Percentiles rank a stretch among this genome's conserved stretches.
Conservation (phyloP, 2,888 invertebrate species). For the Drosophila antonietae region DNA sequence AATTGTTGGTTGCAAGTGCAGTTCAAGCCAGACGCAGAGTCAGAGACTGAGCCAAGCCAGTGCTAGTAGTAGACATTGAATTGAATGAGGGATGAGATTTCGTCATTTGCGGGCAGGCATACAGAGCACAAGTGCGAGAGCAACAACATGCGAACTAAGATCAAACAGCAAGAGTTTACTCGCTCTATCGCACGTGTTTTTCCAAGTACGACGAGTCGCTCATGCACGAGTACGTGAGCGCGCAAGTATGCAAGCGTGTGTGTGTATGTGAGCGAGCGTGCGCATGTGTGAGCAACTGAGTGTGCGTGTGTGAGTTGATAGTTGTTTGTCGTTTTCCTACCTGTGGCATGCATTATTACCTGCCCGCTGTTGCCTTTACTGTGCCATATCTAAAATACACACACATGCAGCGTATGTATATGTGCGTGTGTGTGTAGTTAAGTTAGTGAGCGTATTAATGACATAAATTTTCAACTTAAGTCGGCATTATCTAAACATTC, state of each 20-base stretch:
- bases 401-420: slow-evolving; percentile 20
- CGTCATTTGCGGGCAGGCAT: slow-evolving; percentile 57
- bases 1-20: slow-evolving; percentile 61
- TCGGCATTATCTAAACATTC: slow-evolving; percentile 71
- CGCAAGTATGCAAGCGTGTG: slow-evolving; percentile 4
- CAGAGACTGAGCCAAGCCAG: background rate
- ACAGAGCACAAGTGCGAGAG: slow-evolving; percentile 30
- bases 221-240: slow-evolving; percentile 9
- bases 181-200: slow-evolving; percentile 53
- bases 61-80: slow-evolving; percentile 48
- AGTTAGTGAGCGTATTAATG: slow-evolving; percentile 45
- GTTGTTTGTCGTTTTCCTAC: slow-evolving; percentile 62
- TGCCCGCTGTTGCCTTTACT: slow-evolving; percentile 31
- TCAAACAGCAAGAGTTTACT: slow-evolving; percentile 34
- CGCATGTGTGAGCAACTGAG: background rate
- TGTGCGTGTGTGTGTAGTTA: slow-evolving; percentile 4
- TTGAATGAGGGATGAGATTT: slow-evolving; percentile 71
- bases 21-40: slow-evolving; percentile 26
- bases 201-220: slow-evolving; percentile 35
- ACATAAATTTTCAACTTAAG: slow-evolving; percentile 68
- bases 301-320: slow-evolving; percentile 34
- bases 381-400: slow-evolving; percentile 46
- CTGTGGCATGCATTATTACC: slow-evolving; percentile 72
- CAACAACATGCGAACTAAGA: slow-evolving; percentile 23
- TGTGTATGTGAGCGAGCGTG: background rate